Base-by-base conservation (phyloP, 1,140 invertebrate genomes). In the Drosophila aff. region DNA sequence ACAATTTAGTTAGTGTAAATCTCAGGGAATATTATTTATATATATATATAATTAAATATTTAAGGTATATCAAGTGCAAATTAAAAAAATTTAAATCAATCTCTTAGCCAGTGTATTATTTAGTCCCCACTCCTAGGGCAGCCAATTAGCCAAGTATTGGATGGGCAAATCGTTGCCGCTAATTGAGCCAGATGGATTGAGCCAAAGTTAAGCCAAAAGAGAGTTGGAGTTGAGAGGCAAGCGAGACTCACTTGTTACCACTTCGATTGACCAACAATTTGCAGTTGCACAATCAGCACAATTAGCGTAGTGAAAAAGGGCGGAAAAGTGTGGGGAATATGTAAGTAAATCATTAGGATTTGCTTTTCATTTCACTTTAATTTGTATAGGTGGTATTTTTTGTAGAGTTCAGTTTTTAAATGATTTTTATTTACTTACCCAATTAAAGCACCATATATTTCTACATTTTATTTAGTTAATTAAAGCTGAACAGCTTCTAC, bases 231-330 rank as follows among this genome's bases (percentile, higher is more conserved):
- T 41, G 38, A 4, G 38, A 4, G 26, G 62, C 36, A 59, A 64
- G n/a, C 33, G 60, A 26, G 63, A 16, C 61, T 33, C 44, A 33
- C 65, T 68, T 41, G 60, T 68, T 68, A 65, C 65, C 65, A 65
- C 65, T 68, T 50, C 18, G 46, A 69, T 65, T 40, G 65, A 28
- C 65, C 62, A 67, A 68, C 62, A 69, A 36, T 36, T 66, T 66
- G 28, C 26, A 26, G 21, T 66, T 66, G 66, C 43, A 18, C 36
- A 49, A 68, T 50, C 46, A 43, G 28, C 16, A 40, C 53, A 55
- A 23, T 55, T 55, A 55, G 9, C 18, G 31, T 36, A 8, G 31
- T 33, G n/a, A 55, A 55, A n/a, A 57, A 38, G 21, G 16, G 5
- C 0, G n/a, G 11, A 33, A 49, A 61, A 33, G 15, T 41, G 6